phyloP scores from a whole-genome alignment of 2,113 vertebrate genomes.

The Sinosuthora webbiana region DNA sequence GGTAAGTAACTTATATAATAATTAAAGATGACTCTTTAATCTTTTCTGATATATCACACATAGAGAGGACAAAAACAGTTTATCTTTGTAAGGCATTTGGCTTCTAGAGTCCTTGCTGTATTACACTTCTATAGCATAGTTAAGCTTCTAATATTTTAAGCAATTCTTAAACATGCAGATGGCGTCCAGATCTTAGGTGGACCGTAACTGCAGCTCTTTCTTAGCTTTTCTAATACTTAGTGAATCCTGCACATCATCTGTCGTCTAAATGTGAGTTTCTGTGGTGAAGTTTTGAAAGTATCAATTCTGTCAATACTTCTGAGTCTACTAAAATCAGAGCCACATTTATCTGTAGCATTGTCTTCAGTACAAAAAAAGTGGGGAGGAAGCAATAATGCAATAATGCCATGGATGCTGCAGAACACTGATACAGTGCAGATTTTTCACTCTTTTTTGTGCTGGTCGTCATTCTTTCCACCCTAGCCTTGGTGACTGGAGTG shows the following conservation, averaged over 20 bases:
- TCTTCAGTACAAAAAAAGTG: not conserved
- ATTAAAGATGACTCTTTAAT: not conserved
- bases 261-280: not conserved
- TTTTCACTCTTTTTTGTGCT: not conserved
- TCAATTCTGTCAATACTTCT: not conserved
- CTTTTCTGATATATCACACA: not conserved
- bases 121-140: not conserved
- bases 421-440: not conserved
- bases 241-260: not conserved
- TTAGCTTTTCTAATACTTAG: not conserved
- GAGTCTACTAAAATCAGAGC: not conserved
- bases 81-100: not conserved
- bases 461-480: not conserved
- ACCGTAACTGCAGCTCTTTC: not conserved
- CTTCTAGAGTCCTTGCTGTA: not conserved
- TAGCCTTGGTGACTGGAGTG: not conserved
- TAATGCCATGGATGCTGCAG: not conserved
- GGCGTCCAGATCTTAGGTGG: not conserved
- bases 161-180: not conserved
- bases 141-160: not conserved
- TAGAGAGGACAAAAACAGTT: not conserved
- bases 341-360: not conserved
- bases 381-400: not conserved
- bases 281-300: not conserved
- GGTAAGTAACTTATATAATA: constrained; percentile 69